Evolutionary conservation across 2,113 vertebrate genomes (phyloP).

Genomic region (Egretta garzetta): DNA sequence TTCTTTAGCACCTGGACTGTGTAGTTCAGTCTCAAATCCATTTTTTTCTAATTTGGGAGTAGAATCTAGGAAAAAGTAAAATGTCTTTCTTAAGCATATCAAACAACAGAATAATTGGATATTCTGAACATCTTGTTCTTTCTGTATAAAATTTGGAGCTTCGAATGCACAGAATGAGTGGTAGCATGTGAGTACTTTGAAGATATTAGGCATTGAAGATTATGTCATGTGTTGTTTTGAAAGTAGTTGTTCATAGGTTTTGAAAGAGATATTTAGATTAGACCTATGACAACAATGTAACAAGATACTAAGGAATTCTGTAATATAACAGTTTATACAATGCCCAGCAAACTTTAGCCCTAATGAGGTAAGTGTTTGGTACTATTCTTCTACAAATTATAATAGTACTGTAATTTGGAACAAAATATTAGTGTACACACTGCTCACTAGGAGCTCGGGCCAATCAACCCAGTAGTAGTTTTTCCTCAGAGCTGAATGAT

Average conservation of each 20-base stretch:
- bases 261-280: not conserved
- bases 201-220: not conserved
- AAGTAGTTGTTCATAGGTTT: not conserved
- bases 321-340: not conserved
- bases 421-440: not conserved
- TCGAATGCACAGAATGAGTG: not conserved
- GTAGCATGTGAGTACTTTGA: not conserved
- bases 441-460: not conserved
- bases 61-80: not conserved
- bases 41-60: not conserved
- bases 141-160: not conserved
- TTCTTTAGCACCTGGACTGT: not conserved
- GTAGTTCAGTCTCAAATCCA: not conserved
- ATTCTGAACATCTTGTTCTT: not conserved
- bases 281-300: not conserved
- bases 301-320: not conserved
- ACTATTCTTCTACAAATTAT: not conserved
- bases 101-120: not conserved
- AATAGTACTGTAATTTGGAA: not conserved
- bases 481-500: not conserved
- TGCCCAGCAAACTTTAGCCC: not conserved
- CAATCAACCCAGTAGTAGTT: accelerated
- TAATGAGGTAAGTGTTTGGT: not conserved
- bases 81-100: not conserved
- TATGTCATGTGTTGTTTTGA: not conserved